Conservation (phyloP, 1,140 invertebrate species). For the Thaumetopoea pityocampa region DNA sequence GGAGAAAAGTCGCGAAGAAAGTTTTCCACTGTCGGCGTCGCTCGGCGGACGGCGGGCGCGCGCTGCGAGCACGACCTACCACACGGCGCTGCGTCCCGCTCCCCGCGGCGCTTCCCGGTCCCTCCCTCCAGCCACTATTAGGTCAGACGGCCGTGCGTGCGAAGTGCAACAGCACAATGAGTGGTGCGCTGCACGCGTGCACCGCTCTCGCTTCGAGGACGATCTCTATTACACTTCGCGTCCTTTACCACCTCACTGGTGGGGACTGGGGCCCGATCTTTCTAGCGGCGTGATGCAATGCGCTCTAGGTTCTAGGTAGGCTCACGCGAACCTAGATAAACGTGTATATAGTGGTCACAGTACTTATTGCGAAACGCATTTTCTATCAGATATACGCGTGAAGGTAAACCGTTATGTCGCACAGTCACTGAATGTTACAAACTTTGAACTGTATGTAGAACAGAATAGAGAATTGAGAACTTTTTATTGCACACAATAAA, state of each 20-base stretch:
- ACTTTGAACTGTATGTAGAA: no score
- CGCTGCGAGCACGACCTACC: conserved; percentile 73
- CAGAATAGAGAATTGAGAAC: no score
- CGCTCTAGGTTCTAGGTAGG: conserved; percentile 53
- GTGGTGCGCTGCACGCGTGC: conserved; percentile 72
- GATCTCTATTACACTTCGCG: conserved; percentile 73
- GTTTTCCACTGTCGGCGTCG: conserved; percentile 61
- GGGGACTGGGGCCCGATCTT: conserved; percentile 73
- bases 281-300: conserved; percentile 71
- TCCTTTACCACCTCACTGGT: conserved; percentile 72
- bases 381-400: no score
- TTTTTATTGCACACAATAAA: no score
- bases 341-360: no score
- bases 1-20: conserved; percentile 71
- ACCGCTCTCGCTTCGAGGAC: conserved; percentile 74
- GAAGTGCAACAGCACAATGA: conserved; percentile 70
- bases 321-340: conserved; percentile 35
- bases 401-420: no score
- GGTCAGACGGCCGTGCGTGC: conserved; percentile 68
- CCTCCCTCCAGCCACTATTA: conserved; percentile 72
- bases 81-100: conserved; percentile 54
- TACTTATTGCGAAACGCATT: no score
- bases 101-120: conserved; percentile 60
- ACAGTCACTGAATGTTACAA: no score
- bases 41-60: conserved; percentile 55